Base-by-base conservation (phyloP, 2,888 invertebrate species). In the Pasiphila rectangulata region DNA sequence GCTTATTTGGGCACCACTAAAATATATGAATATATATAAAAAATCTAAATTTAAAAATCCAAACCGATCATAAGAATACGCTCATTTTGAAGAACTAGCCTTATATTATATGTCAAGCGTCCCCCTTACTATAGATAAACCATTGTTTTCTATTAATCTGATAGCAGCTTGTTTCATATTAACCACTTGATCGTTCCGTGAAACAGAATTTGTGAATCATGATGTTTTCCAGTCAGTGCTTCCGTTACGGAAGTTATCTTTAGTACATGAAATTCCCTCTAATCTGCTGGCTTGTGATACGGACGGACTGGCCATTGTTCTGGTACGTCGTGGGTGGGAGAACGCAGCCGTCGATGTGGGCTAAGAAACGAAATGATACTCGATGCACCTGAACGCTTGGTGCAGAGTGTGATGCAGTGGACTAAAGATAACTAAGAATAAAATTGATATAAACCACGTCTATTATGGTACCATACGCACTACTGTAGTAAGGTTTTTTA, bases 41-140 rank as follows among this genome's bases (percentile, higher is more conserved):
- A n/a, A n/a, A n/a, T n/a, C n/a, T n/a, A n/a, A n/a, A n/a, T 27
- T 40, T 24, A 29, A 25, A 21, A 2, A 9, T 50, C n/a, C n/a
- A n/a, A n/a, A n/a, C n/a, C n/a, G n/a, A n/a, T n/a, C n/a, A n/a
- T n/a, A n/a, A n/a, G n/a, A n/a, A n/a, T n/a, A n/a, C n/a, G n/a
- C n/a, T n/a, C n/a, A n/a, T n/a, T n/a, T n/a, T n/a, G n/a, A n/a
- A n/a, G n/a, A n/a, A n/a, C n/a, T n/a, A n/a, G n/a, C n/a, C n/a
- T n/a, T n/a, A n/a, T n/a, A n/a, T n/a, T n/a, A n/a, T n/a, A n/a
- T n/a, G n/a, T n/a, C n/a, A n/a, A n/a, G n/a, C n/a, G n/a, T n/a
- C n/a, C 35, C 32, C 40, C 37, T 12, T 29, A 30, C 64, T 29
- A 12, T n/a, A 46, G 70, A 65, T 70, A 70, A 54, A 55, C 46